Conservation (phyloP, 2,888 invertebrate species). For the Emmelina monodactyla region DNA sequence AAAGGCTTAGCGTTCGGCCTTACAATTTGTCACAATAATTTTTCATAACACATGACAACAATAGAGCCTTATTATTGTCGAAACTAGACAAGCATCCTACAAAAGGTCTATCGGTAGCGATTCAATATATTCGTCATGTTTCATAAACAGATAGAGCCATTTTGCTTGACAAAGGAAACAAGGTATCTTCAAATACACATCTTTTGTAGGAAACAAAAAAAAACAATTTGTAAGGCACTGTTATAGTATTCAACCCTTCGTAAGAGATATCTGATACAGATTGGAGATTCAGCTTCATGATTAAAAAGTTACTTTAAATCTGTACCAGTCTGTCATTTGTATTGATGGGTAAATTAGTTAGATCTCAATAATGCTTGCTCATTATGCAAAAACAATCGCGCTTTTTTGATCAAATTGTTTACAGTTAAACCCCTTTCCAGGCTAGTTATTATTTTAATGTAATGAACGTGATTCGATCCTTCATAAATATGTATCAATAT, state of each 20-base stretch:
- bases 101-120: constrained; percentile 60
- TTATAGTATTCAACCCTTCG: constrained; percentile 9
- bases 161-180: constrained; percentile 51
- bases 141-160: constrained; percentile 57
- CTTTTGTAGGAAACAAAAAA: constrained; percentile 31
- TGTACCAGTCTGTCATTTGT: too few relatives aligned
- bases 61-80: constrained; percentile 45
- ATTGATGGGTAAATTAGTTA: too few relatives aligned
- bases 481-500: too few relatives aligned
- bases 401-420: too few relatives aligned
- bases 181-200: constrained; percentile 28
- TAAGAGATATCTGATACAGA: too few relatives aligned
- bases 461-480: too few relatives aligned
- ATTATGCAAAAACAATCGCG: too few relatives aligned
- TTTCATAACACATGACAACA: constrained; percentile 55
- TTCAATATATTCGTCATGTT: constrained; percentile 54
- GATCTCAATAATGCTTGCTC: too few relatives aligned
- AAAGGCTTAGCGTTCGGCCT: constrained; percentile 45
- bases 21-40: constrained; percentile 60
- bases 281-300: too few relatives aligned
- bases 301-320: too few relatives aligned
- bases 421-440: too few relatives aligned
- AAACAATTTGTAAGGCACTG: background rate
- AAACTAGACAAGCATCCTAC: constrained; percentile 40
- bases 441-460: too few relatives aligned